Base-by-base conservation (phyloP, 2,888 invertebrate genomes). In the Macrophya alboannulata region DNA sequence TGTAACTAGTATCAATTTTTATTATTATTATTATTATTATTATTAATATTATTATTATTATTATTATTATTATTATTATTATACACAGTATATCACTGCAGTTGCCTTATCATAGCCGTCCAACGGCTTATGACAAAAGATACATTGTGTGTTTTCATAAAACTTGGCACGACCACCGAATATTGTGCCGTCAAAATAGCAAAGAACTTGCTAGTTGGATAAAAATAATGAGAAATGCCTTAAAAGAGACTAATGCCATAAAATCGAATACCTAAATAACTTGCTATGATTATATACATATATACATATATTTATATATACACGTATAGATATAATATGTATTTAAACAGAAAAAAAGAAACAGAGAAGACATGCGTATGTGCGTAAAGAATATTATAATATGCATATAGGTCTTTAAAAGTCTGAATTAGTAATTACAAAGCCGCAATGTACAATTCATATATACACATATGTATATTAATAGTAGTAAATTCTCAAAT, bases 91-190 rank as follows among this genome's bases (percentile, higher is more conserved):
- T 86, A 86, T 85, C 72, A 85, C 82, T 71, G 72, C 62, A 84
- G 85, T 85, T 85, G 85, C 85, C 85, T 85, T 85, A 85, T 85
- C 85, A 74, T 71, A 59, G 72, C 85, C 85, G 85, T 85, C 85
- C 83, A 85, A 85, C 85, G 85, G 85, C 85, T 84, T 65, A 74
- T 84, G 72, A 72, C 71, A 82, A 65, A 85, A 81, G 68, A 85
- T 71, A 72, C 82, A 85, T 59, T 83, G 71, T 85, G 72, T 83
- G 71, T 72, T 85, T 84, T 59, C 45, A 71, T 68, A n/a, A 45
- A 83, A 43, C 55, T 59, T 37, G 59, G 79, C 79, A 37, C 79
- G 3, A 37, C 4, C 48, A 59, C n/a, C 40, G 71, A 40, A 71
- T 71, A 71, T 59, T 21, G 37, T 62, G 10, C 40, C 40, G 79